Evolutionary conservation across 2,888 invertebrate genomes (phyloP), one percentile per base, ranked within the genome.

Genomic region (Sarcophaga carnaria): DNA sequence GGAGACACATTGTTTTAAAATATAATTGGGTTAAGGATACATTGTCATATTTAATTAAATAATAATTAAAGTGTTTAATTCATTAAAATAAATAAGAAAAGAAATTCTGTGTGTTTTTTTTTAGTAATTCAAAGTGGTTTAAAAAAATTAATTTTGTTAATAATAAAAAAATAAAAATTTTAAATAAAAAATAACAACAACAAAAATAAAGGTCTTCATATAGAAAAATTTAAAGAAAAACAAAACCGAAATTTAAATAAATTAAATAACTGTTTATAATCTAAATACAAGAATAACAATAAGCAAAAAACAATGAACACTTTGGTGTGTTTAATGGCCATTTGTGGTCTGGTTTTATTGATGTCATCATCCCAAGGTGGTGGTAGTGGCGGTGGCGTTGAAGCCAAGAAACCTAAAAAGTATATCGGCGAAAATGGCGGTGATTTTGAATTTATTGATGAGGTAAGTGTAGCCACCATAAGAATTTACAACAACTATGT

Each of bases 381-480:
- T 49, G 37, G 37, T 37, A 37, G 90, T 88, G 93, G 11, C 14
- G 90, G 90, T 88, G 93, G 12, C 10, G 54, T 92, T 89, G 91
- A 90, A 88, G 93, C 92, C 86, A 95, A 95, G 93, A 89, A 88
- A 81, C 96, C 96, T 94, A 94, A 95, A 93, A 96, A 96, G 94
- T 96, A 96, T 92, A 96, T 96, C 92, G 96, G 96, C 76, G 92
- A 92, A 90, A 96, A 96, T 92, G 96, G 96, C 86, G 92, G 92
- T 88, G 96, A 96, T 93, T 96, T 96, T 92, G 96, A 96, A 93
- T 96, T 96, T 93, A 96, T 96, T 91, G 96, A 96, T 94, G 96
- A 96, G 96, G 96, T 96, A 94, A 95, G 93, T 90, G 63, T 47
- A 2, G 22, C 11, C 27, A 37, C 11, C 25, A 27, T 17, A 37